Evolutionary conservation across 2,888 invertebrate species (phyloP), one percentile per base, ranked within the genome.

Genomic region (Hirtodrosophila duncani): DNA sequence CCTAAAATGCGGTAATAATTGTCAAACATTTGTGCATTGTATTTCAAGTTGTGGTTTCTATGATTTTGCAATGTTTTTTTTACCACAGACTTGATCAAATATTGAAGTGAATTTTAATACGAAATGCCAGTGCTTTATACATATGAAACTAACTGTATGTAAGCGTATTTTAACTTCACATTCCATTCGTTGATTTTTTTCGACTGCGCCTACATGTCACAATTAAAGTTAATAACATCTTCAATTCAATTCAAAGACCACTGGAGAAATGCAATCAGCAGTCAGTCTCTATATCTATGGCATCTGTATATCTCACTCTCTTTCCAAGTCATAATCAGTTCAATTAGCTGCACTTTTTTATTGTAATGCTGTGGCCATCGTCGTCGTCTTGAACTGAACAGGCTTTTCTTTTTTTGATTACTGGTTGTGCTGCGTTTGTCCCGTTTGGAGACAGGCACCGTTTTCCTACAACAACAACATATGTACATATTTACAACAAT

Each of bases 181-280:
- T n/a, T n/a, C n/a, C n/a, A n/a, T n/a, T n/a, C n/a, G n/a, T n/a
- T n/a, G n/a, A n/a, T n/a, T n/a, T n/a, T n/a, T n/a, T n/a, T n/a
- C n/a, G 29, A 37, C 30, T 60, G 61, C 52, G 49, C 36, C 36
- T 34, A 49, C 55, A 39, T 41, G 14, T 42, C 34, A 46, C 75
- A 79, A 75, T 79, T 71, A 53, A 53, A 63, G 77, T 71, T 75
- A 71, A 75, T 72, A 71, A 48, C 66, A 75, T 79, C 64, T 72
- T 74, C 57, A 72, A 75, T 69, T 68, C 50, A 63, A 65, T 79
- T 75, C 44, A 79, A 20, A 58, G 46, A 42, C 20, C 37, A 64
- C 30, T 31, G 31, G 42, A 16, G 49, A 39, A 55, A 31, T 37
- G 14, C 53, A 17, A 30, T 23, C 11, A 36, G 21, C 14, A 36